These are phyloP conservation scores for Chaenocephalus aceratus DNA, from an alignment of 2,113 vertebrate species.

Conservation along the genomic window DNA sequence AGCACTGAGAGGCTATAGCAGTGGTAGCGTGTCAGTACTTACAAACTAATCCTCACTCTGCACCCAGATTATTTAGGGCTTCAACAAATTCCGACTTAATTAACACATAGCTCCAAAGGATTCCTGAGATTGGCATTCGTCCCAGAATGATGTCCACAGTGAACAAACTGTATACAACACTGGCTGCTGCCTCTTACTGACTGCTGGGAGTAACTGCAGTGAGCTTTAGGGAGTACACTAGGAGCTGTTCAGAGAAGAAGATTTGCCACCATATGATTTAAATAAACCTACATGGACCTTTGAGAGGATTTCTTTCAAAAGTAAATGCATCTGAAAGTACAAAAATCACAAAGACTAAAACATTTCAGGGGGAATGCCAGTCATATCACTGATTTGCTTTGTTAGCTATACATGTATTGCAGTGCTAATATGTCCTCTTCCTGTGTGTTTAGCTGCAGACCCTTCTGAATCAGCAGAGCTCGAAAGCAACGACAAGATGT, in stretches of 20 bases:
- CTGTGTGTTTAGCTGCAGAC: constrained; percentile 44
- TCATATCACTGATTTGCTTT: neutral
- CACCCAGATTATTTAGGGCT: constrained; percentile 38
- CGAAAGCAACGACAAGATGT: constrained; percentile 66
- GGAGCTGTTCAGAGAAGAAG: neutral
- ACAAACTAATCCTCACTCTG: neutral
- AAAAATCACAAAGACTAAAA: neutral
- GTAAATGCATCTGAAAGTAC: constrained; percentile 14
- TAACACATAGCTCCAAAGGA: constrained; percentile 52
- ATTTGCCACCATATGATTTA: neutral
- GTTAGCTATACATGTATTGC: neutral
- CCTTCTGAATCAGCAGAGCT: constrained; percentile 54
- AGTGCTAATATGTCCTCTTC: constrained; percentile 7
- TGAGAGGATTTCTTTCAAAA: constrained; percentile 5
- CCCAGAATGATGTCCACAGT: constrained; percentile 10
- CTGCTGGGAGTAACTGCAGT: constrained; percentile 45
- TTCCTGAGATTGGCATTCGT: constrained; percentile 27
- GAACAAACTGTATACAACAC: constrained; percentile 30
- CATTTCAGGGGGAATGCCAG: neutral
- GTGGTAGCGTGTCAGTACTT: neutral
- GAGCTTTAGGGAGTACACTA: neutral
- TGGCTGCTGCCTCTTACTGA: constrained; percentile 64
- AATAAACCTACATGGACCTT: neutral
- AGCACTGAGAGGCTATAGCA: neutral
- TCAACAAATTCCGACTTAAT: constrained; percentile 31